phyloP scores from a whole-genome alignment of 2,113 vertebrate species.

The Anoura caudifer region DNA sequence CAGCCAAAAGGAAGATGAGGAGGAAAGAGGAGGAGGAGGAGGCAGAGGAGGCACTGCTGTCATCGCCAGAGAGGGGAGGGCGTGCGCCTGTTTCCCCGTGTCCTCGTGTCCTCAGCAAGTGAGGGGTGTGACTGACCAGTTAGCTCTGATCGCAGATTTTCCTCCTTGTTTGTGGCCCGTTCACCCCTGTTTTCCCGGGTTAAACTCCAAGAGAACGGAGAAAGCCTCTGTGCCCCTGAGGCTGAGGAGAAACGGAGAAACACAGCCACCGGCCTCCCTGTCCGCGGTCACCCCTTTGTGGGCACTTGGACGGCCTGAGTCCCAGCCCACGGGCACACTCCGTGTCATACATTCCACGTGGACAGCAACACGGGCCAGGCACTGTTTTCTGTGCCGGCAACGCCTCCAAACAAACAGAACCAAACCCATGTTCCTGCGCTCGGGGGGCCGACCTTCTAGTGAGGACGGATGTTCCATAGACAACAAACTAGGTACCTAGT shows the following conservation, averaged over 20 bases:
- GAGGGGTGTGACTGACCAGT: accelerated
- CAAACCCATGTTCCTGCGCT: not conserved
- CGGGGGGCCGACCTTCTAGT: no score
- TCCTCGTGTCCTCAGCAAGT: not conserved
- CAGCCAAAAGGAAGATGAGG: not conserved
- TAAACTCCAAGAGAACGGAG: accelerated
- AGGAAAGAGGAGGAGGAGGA: not conserved
- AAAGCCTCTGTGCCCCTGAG: not conserved
- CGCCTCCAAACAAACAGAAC: not conserved
- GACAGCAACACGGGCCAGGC: not conserved
- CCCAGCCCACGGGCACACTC: accelerated
- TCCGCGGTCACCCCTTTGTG: accelerated
- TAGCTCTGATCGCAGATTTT: not conserved
- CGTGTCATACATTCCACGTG: not conserved
- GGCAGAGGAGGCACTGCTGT: not conserved
- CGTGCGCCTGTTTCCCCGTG: not conserved
- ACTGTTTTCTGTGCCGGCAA: not conserved
- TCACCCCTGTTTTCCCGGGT: not conserved
- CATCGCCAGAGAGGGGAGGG: not conserved
- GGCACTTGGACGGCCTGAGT: not conserved
- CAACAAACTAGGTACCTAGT: accelerated
- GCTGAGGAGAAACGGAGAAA: not conserved
- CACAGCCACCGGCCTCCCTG: accelerated
- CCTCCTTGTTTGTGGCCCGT: not conserved
- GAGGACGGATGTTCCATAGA: not conserved